Conservation (phyloP, 2,113 vertebrate genomes). For the Ceuthmochares aereus region DNA sequence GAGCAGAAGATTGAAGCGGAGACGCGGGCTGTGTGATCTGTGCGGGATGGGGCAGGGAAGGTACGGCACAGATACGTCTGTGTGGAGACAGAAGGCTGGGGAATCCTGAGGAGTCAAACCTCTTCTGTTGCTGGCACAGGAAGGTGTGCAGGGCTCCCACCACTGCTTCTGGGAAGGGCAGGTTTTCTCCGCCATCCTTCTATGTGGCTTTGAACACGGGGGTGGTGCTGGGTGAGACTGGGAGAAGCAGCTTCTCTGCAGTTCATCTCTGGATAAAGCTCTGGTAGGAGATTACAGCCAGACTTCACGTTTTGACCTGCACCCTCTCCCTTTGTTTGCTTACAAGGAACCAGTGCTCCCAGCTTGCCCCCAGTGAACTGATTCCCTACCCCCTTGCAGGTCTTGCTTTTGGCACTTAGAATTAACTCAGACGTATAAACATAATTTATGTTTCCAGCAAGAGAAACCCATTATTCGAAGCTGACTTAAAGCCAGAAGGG, state of each 20-base stretch:
- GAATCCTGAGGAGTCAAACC: background rate
- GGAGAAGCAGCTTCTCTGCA: background rate
- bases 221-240: background rate
- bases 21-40: slow-evolving; percentile 86
- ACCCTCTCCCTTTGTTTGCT: background rate
- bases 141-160: background rate
- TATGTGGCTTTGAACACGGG: background rate
- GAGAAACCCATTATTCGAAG: background rate
- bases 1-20: slow-evolving; percentile 97
- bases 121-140: accelerated
- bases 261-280: background rate
- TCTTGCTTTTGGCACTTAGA: slow-evolving; percentile 28
- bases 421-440: background rate
- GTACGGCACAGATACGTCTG: background rate
- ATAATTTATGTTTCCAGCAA: background rate
- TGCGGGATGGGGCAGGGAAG: background rate
- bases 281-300: background rate
- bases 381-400: slow-evolving; percentile 27
- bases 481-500: background rate
- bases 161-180: background rate
- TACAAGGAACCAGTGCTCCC: background rate
- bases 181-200: background rate
- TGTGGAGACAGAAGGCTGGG: background rate
- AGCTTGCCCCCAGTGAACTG: background rate
- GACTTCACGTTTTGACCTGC: background rate